Evolutionary conservation across 2,113 vertebrate genomes (phyloP).

Genomic region (Argyrosomus japonicus): DNA sequence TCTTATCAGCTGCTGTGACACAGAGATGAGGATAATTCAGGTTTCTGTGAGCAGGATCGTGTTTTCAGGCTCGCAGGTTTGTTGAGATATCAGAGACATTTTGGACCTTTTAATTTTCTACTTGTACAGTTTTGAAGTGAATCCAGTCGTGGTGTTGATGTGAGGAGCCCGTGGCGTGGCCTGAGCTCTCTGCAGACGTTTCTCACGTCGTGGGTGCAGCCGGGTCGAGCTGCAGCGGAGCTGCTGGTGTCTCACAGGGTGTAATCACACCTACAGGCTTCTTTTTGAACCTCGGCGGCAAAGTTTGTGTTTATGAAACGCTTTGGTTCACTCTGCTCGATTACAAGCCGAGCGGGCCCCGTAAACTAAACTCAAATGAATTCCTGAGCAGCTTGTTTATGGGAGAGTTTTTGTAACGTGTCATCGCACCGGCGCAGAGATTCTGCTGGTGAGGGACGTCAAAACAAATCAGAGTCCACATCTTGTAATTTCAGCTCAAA

Average conservation of each 20-base stretch:
- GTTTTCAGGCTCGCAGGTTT: too few species aligned
- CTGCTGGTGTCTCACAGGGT: not conserved
- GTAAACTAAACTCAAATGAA: constrained; percentile 25
- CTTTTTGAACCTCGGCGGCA: not conserved
- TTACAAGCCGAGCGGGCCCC: constrained; percentile 25
- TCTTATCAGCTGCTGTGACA: not conserved
- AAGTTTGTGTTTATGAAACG: constrained; percentile 32
- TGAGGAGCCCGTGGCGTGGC: too few species aligned
- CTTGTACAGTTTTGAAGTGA: too few species aligned
- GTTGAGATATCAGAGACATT: not conserved
- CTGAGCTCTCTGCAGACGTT: not conserved
- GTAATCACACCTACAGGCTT: constrained; percentile 28
- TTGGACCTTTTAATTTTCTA: not conserved
- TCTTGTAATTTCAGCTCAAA: constrained; percentile 45
- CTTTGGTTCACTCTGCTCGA: not conserved
- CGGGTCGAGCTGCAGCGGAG: not conserved
- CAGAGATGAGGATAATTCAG: not conserved
- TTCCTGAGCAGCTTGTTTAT: constrained; percentile 37
- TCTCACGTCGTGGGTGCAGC: not conserved
- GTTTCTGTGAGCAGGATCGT: too few species aligned
- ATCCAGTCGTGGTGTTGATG: too few species aligned
- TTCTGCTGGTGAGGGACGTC: constrained; percentile 13
- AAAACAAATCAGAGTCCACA: constrained; percentile 33
- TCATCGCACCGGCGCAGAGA: constrained; percentile 20
- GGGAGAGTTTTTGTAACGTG: constrained; percentile 23